Evolutionary conservation across 2,113 vertebrate genomes (phyloP).

Genomic region (Bucco capensis): DNA sequence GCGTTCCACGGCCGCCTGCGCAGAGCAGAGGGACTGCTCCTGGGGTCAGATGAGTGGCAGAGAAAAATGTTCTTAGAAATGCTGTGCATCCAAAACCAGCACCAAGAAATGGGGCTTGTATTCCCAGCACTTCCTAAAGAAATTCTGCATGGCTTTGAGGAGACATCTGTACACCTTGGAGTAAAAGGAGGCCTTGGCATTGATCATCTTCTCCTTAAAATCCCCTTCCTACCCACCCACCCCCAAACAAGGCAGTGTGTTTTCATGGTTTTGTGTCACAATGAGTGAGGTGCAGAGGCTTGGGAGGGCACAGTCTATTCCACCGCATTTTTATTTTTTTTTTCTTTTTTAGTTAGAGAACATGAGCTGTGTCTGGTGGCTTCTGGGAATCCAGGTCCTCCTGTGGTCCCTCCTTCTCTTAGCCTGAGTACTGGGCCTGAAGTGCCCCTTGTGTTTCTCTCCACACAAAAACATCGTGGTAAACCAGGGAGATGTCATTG

Average conservation of each 20-base stretch:
- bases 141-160: neutral
- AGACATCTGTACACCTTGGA: neutral
- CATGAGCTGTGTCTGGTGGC: neutral
- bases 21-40: conserved; percentile 67
- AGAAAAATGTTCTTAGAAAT: conserved; percentile 79
- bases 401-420: too few relatives aligned
- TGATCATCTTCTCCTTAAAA: neutral
- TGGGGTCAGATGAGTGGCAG: conserved; percentile 70
- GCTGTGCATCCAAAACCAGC: conserved; percentile 53
- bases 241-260: neutral
- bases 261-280: neutral
- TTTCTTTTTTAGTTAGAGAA: neutral
- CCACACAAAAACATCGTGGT: neutral
- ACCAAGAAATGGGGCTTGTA: conserved; percentile 61
- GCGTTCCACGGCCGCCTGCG: conserved; percentile 22
- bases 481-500: neutral
- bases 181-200: neutral
- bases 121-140: neutral
- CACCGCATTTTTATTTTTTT: neutral
- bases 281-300: neutral
- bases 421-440: neutral
- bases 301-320: neutral
- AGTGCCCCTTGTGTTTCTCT: neutral
- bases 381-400: neutral
- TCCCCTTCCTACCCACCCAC: neutral